phyloP scores from a whole-genome alignment of 2,888 invertebrate genomes.

The Apotomis turbidana region DNA sequence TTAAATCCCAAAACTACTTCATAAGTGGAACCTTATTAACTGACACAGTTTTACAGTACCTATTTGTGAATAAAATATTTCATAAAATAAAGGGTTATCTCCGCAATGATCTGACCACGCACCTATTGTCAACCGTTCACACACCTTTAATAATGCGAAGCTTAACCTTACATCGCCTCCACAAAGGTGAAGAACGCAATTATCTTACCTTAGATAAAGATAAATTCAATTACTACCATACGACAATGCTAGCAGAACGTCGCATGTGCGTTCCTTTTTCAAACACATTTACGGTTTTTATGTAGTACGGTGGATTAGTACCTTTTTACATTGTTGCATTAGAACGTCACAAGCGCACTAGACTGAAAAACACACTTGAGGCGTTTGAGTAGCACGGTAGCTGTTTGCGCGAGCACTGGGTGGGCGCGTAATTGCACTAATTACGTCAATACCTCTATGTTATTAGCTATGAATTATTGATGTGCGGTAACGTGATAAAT shows the following conservation, averaged over 20 bases:
- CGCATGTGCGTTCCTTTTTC: not conserved
- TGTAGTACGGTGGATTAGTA: constrained; percentile 18
- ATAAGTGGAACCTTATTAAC: not conserved
- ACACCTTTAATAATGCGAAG: constrained; percentile 67
- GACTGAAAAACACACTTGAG: constrained; percentile 23
- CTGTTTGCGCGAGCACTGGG: constrained; percentile 65
- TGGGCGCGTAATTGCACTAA: constrained; percentile 80
- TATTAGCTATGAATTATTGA: constrained; percentile 81
- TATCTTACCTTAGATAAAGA: constrained; percentile 61
- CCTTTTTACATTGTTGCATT: constrained; percentile 27
- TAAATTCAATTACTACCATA: constrained; percentile 70
- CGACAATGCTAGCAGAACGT: constrained; percentile 6
- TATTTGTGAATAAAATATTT: constrained; percentile 22
- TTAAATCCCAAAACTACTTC: not conserved
- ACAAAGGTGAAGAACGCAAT: constrained; percentile 69
- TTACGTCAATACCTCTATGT: constrained; percentile 76
- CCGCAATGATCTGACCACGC: constrained; percentile 49
- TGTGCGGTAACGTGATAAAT: constrained; percentile 69
- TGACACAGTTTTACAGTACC: constrained; percentile 3
- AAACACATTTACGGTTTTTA: constrained; percentile 8
- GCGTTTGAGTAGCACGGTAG: constrained; percentile 31
- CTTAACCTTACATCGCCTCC: constrained; percentile 57
- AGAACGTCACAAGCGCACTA: constrained; percentile 19
- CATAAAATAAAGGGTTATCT: constrained; percentile 33
- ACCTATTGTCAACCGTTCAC: constrained; percentile 68